Base-by-base conservation (phyloP, 2,797 vertebrate genomes). In the Sebastes umbrosus region DNA sequence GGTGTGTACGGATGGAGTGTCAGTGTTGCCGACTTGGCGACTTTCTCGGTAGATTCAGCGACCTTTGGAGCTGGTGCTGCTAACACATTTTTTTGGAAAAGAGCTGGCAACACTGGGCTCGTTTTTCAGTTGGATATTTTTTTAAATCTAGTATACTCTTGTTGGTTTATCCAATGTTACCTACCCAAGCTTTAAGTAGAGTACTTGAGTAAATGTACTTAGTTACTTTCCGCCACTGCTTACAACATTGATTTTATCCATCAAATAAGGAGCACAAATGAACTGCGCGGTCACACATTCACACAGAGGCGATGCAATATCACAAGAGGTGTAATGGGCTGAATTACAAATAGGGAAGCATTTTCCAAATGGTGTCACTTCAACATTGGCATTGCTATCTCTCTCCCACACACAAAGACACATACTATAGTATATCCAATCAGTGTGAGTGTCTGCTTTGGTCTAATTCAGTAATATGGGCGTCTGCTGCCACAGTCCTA, bases 381-480 rank as follows among this genome's bases (percentile, higher is more conserved):
- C 10, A 72, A 4, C 3, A 74, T 77, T 67, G 32, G 25, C 54
- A 70, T 70, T 8, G 0, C 29, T 11, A 4, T 80, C 34, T 25
- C 29, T 20, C 39, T 83, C 14, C 11, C 58, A 32, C 58, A 6
- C 76, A 65, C 60, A 74, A 57, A 58, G 2, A 58, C 73, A 80
- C 24, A 77, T 34, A 43, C 52, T 36, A 58, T 50, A 18, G 31
- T 70, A 31, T 32, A 58, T 75, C 80, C 50, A 79, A 73, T 83
- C 80, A 86, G 52, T 77, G 29, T 50, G 50, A 70, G 52, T 55
- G 67, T 70, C 46, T 83, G 63, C 72, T 79, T 76, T 75, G 50
- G 67, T 83, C 58, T 78, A 24, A 63, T 74, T 78, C n/a, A 69
- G 64, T 54, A 77, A 73, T 20, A 69, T 27, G 9, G 24, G 70